These are phyloP conservation scores for Aeoliscus strigatus DNA, from an alignment of 2,797 vertebrate genomes.

Conservation along the genomic window DNA sequence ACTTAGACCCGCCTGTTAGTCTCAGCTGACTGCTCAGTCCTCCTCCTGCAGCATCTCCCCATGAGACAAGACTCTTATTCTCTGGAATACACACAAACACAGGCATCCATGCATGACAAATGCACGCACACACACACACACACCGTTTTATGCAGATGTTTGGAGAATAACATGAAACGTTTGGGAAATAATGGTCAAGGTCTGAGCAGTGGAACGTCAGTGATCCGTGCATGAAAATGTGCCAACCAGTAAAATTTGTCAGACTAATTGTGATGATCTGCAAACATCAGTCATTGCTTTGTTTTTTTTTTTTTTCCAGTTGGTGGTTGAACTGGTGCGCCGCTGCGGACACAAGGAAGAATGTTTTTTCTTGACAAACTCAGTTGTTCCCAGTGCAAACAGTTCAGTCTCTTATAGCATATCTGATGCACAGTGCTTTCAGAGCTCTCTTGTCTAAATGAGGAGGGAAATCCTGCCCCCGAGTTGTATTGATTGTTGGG, in stretches of 20 bases:
- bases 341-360: too few relatives aligned
- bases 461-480: constrained; percentile 53
- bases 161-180: background rate
- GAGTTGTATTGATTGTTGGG: constrained; percentile 59
- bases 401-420: constrained; percentile 18
- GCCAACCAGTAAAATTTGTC: too few relatives aligned
- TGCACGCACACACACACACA: constrained; percentile 1
- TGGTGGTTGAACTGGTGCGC: background rate
- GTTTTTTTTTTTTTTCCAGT: constrained; percentile 3
- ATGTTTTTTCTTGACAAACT: too few relatives aligned
- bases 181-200: background rate
- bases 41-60: constrained; percentile 30
- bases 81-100: constrained; percentile 16
- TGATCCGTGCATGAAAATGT: too few relatives aligned
- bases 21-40: constrained; percentile 50
- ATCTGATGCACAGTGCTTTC: too few relatives aligned
- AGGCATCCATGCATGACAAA: constrained; percentile 23
- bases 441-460: constrained; percentile 36
- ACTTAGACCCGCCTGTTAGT: constrained; percentile 61
- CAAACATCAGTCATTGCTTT: too few relatives aligned
- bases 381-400: constrained; percentile 22
- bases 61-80: constrained; percentile 41
- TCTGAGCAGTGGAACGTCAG: background rate
- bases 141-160: background rate
- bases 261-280: too few relatives aligned